Evolutionary conservation across 2,888 invertebrate genomes (phyloP).

Genomic region (Mermis nigrescens): DNA sequence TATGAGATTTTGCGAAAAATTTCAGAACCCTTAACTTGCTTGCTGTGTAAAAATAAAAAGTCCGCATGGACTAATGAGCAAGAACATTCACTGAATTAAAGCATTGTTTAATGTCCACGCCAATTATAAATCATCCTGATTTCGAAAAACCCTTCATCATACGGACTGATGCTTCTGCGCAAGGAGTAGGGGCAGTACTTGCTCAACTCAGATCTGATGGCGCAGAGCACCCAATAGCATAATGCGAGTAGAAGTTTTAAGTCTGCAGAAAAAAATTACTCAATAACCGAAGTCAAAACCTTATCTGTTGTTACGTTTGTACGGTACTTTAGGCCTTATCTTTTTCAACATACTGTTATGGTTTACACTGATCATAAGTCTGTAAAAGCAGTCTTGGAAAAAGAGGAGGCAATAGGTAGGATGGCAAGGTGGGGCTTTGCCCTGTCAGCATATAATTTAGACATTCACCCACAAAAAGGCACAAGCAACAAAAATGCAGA

Average conservation of each 20-base stretch:
- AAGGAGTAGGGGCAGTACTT: conserved; percentile 1
- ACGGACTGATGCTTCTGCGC: conserved; percentile 4
- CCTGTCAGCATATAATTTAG: too few relatives aligned
- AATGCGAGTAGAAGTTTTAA: not conserved
- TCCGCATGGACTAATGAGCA: not conserved
- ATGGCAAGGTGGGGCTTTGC: too few relatives aligned
- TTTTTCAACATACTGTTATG: not conserved
- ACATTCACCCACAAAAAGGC: too few relatives aligned
- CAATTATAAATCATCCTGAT: not conserved
- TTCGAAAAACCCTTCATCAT: conserved; percentile 1
- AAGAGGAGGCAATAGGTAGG: too few relatives aligned
- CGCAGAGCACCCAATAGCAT: conserved; percentile 2
- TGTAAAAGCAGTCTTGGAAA: too few relatives aligned
- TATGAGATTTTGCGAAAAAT: too few relatives aligned
- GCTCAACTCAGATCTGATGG: not conserved
- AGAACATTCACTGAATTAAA: not conserved
- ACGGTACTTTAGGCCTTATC: conserved; percentile 1
- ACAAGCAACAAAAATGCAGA: too few relatives aligned
- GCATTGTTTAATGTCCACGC: not conserved
- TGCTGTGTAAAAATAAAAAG: not conserved
- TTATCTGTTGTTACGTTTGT: conserved; percentile 2
- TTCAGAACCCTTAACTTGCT: too few relatives aligned
- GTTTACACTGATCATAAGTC: conserved; percentile 4
- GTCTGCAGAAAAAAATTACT: conserved; percentile 6
- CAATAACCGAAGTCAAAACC: conserved; percentile 4